Percentiles rank a stretch among this genome's conserved stretches.
phyloP scores from a whole-genome alignment of 2,888 invertebrate species.

The Monochamus alternatus region DNA sequence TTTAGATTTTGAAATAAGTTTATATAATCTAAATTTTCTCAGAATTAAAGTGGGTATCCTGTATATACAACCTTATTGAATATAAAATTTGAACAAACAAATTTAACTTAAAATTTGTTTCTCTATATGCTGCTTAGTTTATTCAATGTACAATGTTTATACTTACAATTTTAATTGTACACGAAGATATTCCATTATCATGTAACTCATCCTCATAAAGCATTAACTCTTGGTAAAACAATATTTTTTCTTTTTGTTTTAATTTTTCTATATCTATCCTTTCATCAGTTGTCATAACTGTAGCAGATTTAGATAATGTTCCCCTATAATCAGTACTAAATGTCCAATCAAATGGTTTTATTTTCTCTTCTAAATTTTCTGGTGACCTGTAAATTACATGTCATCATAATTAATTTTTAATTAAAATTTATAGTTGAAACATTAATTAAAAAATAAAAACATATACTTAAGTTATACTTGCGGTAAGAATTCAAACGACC shows the following conservation, averaged over 20 bases:
- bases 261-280: conserved; percentile 90
- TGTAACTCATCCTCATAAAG: conserved; percentile 98
- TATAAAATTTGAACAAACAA: no score
- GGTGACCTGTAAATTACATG: conserved; percentile 75
- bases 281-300: conserved; percentile 79
- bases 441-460: no score
- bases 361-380: conserved; percentile 79
- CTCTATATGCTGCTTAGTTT: no score
- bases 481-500: no score
- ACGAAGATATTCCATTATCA: conserved; percentile 95
- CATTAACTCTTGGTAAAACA: conserved; percentile 94
- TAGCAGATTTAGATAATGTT: conserved; percentile 77
- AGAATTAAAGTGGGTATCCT: no score
- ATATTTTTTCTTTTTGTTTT: conserved; percentile 90
- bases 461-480: no score
- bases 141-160: not conserved
- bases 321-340: conserved; percentile 95
- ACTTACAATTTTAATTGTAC: conserved; percentile 94
- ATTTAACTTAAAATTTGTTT: no score
- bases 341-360: conserved; percentile 98
- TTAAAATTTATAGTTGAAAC: not conserved
- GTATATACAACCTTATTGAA: no score
- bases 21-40: no score
- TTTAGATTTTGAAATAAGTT: no score
- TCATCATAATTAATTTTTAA: conserved; percentile 4